These are phyloP conservation scores for Arctia plantaginis DNA, from an alignment of 2,888 invertebrate genomes.

Conservation along the genomic window DNA sequence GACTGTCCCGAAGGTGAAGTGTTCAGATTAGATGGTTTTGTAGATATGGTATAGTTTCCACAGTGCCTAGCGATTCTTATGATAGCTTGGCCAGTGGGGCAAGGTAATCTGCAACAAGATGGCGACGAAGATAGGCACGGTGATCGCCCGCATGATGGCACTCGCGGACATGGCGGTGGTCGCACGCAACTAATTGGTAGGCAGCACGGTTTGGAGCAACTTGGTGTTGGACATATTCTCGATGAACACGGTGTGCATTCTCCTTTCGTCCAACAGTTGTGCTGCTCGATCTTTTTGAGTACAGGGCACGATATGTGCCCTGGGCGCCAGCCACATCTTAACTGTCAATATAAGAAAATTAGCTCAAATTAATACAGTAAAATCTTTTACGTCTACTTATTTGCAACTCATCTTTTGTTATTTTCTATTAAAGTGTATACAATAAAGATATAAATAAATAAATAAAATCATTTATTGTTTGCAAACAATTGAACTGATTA, in stretches of 20 bases:
- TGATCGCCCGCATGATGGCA: slow-evolving; percentile 2
- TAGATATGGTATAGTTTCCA: slow-evolving; percentile 77
- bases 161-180: slow-evolving; percentile 34
- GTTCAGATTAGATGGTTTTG: slow-evolving; percentile 74
- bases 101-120: slow-evolving; percentile 58
- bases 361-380: background rate
- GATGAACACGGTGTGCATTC: slow-evolving; percentile 64
- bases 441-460: too few species aligned
- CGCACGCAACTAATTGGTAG: background rate
- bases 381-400: too few species aligned
- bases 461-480: background rate
- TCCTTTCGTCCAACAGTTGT: slow-evolving; percentile 67
- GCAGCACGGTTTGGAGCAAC: slow-evolving; percentile 11
- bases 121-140: slow-evolving; percentile 39
- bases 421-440: too few species aligned
- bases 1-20: slow-evolving; percentile 77
- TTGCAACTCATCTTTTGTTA: too few species aligned
- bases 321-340: slow-evolving; percentile 82
- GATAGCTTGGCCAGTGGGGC: slow-evolving; percentile 60
- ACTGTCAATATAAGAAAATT: slow-evolving; percentile 57
- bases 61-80: slow-evolving; percentile 75
- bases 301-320: slow-evolving; percentile 82
- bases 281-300: slow-evolving; percentile 73
- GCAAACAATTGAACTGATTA: background rate
- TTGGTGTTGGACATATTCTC: slow-evolving; percentile 1